Conservation (phyloP, 2,888 invertebrate species). For the Macrosiphum euphorbiae region DNA sequence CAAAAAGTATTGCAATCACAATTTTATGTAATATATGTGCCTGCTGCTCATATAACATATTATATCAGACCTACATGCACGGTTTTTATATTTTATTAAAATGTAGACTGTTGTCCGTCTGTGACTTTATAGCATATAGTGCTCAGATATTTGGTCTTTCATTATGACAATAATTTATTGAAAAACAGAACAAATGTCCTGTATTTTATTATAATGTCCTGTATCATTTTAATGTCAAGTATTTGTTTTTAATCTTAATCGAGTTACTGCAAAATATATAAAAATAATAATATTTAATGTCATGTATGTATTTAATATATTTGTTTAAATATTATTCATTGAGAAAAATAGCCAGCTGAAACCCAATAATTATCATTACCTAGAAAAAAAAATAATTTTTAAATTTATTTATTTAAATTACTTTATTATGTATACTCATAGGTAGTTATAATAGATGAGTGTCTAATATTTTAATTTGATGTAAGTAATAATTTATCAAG, state of each 20-base stretch:
- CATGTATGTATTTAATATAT: too few relatives aligned
- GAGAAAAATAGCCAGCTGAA: too few relatives aligned
- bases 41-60: neutral
- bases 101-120: neutral
- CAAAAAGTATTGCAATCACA: slow-evolving; percentile 6
- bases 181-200: neutral
- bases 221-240: neutral
- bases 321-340: too few relatives aligned
- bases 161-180: neutral
- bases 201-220: neutral
- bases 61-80: neutral
- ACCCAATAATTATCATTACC: too few relatives aligned
- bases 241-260: neutral
- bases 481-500: too few relatives aligned
- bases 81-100: neutral
- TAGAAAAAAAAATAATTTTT: too few relatives aligned
- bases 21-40: neutral
- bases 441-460: too few relatives aligned
- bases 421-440: neutral
- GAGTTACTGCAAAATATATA: neutral
- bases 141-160: neutral
- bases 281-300: neutral
- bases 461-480: neutral
- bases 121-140: neutral
- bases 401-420: neutral